These are phyloP conservation scores for Zaprionus davidi DNA, from an alignment of 1,140 invertebrate genomes.

Conservation along the genomic window DNA sequence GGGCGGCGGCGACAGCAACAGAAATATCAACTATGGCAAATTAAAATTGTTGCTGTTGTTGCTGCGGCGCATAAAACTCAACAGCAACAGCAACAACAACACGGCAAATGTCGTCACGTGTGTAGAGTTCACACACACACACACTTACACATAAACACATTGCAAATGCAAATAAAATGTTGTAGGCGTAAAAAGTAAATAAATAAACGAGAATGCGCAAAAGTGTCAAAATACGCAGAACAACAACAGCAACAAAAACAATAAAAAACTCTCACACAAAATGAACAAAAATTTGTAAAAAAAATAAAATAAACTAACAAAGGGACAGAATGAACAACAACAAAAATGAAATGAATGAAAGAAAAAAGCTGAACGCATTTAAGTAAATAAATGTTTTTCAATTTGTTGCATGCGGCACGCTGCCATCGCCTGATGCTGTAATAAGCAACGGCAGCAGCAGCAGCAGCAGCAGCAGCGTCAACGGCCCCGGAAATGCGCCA, in stretches of 20 bases:
- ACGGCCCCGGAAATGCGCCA: slow-evolving; percentile 48
- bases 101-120: slow-evolving; percentile 28
- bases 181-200: slow-evolving; percentile 19
- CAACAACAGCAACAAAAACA: not conserved
- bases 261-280: slow-evolving; percentile 9
- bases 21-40: slow-evolving; percentile 33
- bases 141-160: not conserved
- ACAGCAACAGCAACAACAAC: slow-evolving; percentile 17
- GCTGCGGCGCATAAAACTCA: slow-evolving; percentile 25
- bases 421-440: slow-evolving; percentile 24
- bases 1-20: slow-evolving; percentile 23
- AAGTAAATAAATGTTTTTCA: slow-evolving; percentile 69
- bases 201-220: slow-evolving; percentile 3
- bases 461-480: slow-evolving; percentile 12
- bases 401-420: slow-evolving; percentile 36
- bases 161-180: slow-evolving; percentile 36
- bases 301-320: slow-evolving; percentile 3
- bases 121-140: slow-evolving; percentile 26
- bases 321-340: not conserved
- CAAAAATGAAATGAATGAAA: slow-evolving; percentile 5
- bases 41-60: slow-evolving; percentile 31
- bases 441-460: slow-evolving; percentile 16
- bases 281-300: slow-evolving; percentile 1
- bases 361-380: slow-evolving; percentile 25
- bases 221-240: slow-evolving; percentile 19